phyloP scores from a whole-genome alignment of 2,113 vertebrate species.

The Riparia riparia region DNA sequence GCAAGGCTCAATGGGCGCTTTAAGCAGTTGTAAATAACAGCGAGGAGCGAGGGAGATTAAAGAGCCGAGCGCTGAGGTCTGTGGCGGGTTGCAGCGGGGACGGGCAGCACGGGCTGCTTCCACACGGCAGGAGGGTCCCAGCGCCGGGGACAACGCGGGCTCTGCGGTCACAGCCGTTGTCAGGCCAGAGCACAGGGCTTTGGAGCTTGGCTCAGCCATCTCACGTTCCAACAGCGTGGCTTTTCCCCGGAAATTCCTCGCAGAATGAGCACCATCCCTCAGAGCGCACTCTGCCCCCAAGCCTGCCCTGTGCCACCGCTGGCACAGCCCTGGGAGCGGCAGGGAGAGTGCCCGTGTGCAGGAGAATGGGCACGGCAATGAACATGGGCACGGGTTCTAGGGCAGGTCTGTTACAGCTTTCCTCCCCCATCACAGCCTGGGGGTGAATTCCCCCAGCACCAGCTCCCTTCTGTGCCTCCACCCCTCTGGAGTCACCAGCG shows the following conservation, averaged over 20 bases:
- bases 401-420: not conserved
- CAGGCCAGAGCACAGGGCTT: not conserved
- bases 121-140: not conserved
- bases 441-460: not conserved
- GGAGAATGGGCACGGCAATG: not conserved
- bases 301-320: not conserved
- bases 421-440: rapidly evolving
- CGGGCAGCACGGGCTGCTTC: not conserved
- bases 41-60: conserved; percentile 11
- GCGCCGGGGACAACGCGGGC: rapidly evolving
- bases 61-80: not conserved
- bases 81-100: not conserved
- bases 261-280: not conserved
- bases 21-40: conserved; percentile 38
- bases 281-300: rapidly evolving
- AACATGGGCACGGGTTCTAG: rapidly evolving
- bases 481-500: not conserved
- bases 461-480: not conserved
- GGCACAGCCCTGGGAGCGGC: not conserved
- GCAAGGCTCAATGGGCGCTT: not conserved
- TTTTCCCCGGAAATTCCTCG: not conserved
- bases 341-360: rapidly evolving
- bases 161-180: rapidly evolving
- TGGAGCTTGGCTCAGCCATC: not conserved
- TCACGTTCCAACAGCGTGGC: rapidly evolving